Percentiles rank a stretch among this genome's conserved stretches.
Conservation (phyloP, 2,113 vertebrate species). For the cattle (Bos taurus) region ARS-UCD2.0 NC_037334.1:29424501-29425000, state of each 20-base stretch:
- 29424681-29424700: background rate
- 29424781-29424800: background rate
- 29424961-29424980: background rate
- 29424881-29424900: background rate
- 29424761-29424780: background rate
- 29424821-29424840: background rate
- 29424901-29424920: background rate
- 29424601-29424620: background rate
- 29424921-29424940: background rate
- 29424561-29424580: background rate
- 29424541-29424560: background rate
- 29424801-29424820: background rate
- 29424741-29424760: background rate
- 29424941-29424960: background rate
- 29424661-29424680: background rate
- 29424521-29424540: background rate
- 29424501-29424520: background rate
- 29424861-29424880: background rate
- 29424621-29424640: background rate
- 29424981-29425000: fast-evolving
- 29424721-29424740: background rate
- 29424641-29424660: background rate
- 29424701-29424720: background rate
- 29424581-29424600: background rate
- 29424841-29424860: background rate